Base-by-base conservation (phyloP, 2,797 vertebrate genomes). In the Phoxinus dragarum region DNA sequence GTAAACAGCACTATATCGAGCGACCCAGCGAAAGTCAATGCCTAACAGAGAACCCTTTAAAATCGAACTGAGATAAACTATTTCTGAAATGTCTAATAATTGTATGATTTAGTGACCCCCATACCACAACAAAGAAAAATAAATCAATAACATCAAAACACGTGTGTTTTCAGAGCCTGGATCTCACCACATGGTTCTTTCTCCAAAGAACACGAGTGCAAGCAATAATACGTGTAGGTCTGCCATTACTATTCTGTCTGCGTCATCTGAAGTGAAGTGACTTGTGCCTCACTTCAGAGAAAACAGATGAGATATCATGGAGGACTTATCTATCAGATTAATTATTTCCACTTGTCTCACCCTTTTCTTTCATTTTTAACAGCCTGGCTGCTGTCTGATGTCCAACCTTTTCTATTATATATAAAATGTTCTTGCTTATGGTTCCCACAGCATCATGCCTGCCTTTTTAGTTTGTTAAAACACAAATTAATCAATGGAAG, bases 21-120 rank as follows among this genome's bases (percentile, higher is more conserved):
- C 4, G 1, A 73, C 69, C 12, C 52, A 44, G 38, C 19, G 4
- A 73, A 82, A 73, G 81, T 59, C 69, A 82, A 36, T n/a, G 38
- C 12, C 40, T 31, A 44, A 74, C 7, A 36, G 69, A 82, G 40
- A 82, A 59, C 69, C 40, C 54, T 10, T 73, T 6, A 27, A 27
- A 27, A 73, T 34, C 16, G 40, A 72, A 82, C 52, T 61, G 54
- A 74, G 56, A 82, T 82, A 44, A 74, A 82, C 17, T 73, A 40
- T 82, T 73, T 31, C 11, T 61, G n/a, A 61, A 82, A 73, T 9
- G 4, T 47, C 52, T 31, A 73, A 73, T 47, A 73, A 73, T 6
- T 34, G 52, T 82, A 73, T 40, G 68, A 72, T 42, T 82, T 82
- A 23, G 6, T 36, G 40, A 82, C 38, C 69, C 27, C 69, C 34